A percentile compares a stretch with the other conserved stretches of the same genome.
Conservation (phyloP, 2,888 invertebrate species). For the Allygus modestus region DNA sequence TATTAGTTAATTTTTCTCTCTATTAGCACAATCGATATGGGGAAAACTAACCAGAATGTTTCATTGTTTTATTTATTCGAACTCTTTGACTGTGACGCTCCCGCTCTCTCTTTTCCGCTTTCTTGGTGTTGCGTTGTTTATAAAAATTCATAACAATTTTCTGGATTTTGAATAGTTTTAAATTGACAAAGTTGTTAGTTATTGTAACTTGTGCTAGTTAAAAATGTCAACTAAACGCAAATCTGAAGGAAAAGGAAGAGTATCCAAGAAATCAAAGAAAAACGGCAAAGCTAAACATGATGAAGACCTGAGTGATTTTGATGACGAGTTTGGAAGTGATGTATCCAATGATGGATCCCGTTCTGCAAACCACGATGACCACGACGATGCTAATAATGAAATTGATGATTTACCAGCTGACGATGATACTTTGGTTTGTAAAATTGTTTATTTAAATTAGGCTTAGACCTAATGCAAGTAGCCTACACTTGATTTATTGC, state of each 20-base stretch:
- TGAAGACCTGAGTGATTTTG: conserved; percentile 74
- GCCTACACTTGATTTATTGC: not conserved
- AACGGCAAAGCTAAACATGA: conserved; percentile 72
- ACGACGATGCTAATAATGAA: conserved; percentile 72
- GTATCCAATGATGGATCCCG: conserved; percentile 71
- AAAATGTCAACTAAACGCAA: conserved; percentile 66
- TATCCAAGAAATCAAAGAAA: conserved; percentile 66
- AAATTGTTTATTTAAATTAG: conserved; percentile 64
- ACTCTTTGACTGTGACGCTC: conserved; percentile 32
- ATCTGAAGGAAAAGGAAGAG: conserved; percentile 60
- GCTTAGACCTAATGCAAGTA: conserved; percentile 69
- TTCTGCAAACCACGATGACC: conserved; percentile 71
- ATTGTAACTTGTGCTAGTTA: not conserved
- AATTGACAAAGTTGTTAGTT: not conserved
- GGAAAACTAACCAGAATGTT: conserved; percentile 4
- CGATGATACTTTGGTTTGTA: conserved; percentile 78
- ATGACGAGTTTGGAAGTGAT: conserved; percentile 73
- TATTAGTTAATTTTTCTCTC: not conserved
- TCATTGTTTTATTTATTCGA: conserved; percentile 33
- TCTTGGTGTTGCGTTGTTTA: conserved; percentile 38
- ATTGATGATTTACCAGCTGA: conserved; percentile 73
- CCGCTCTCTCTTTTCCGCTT: conserved; percentile 48
- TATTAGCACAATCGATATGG: conserved; percentile 33
- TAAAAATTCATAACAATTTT: conserved; percentile 29
- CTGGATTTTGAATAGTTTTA: conserved; percentile 16